These are phyloP conservation scores for Octonoba sinensis DNA, from an alignment of 2,888 invertebrate genomes.

Conservation along the genomic window DNA sequence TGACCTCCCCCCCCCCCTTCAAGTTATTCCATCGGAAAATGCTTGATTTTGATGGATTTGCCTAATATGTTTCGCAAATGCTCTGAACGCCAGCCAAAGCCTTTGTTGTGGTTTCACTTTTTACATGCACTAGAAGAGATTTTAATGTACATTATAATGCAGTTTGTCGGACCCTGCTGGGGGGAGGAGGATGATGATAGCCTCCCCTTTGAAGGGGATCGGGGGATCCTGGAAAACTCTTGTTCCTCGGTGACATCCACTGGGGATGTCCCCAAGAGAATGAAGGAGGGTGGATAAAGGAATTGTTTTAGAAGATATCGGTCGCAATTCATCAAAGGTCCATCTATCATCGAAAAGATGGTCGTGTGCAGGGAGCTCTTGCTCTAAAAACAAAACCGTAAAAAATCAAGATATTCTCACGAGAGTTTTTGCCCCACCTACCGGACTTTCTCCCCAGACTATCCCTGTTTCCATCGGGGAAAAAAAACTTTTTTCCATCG, in stretches of 20 bases:
- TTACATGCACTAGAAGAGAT: constrained; percentile 59
- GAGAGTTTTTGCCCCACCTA: constrained; percentile 56
- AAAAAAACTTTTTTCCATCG: constrained; percentile 23
- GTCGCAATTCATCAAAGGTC: constrained; percentile 60
- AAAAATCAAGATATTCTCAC: constrained; percentile 35
- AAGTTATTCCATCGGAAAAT: neutral
- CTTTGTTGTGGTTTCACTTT: constrained; percentile 59
- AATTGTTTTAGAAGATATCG: constrained; percentile 64
- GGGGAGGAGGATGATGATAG: constrained; percentile 1
- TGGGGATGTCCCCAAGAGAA: constrained; percentile 9
- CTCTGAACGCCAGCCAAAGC: neutral
- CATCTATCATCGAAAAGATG: constrained; percentile 51
- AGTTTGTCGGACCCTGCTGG: constrained; percentile 25
- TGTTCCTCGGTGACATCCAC: constrained; percentile 33
- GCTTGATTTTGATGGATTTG: constrained; percentile 52
- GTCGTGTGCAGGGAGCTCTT: too few relatives aligned
- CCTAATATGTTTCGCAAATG: constrained; percentile 31
- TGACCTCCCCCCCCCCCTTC: constrained; percentile 13
- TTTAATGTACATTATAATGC: constrained; percentile 64
- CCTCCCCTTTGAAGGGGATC: neutral
- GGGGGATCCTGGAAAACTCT: constrained; percentile 7
- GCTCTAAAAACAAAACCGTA: constrained; percentile 1
- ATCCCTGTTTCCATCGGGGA: neutral
- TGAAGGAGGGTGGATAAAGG: constrained; percentile 29
- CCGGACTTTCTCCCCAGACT: constrained; percentile 36